A percentile compares a stretch with the other conserved stretches of the same genome.
These are phyloP conservation scores for Syngnathus scovelli DNA, from an alignment of 2,113 vertebrate genomes.

Conservation along the genomic window DNA sequence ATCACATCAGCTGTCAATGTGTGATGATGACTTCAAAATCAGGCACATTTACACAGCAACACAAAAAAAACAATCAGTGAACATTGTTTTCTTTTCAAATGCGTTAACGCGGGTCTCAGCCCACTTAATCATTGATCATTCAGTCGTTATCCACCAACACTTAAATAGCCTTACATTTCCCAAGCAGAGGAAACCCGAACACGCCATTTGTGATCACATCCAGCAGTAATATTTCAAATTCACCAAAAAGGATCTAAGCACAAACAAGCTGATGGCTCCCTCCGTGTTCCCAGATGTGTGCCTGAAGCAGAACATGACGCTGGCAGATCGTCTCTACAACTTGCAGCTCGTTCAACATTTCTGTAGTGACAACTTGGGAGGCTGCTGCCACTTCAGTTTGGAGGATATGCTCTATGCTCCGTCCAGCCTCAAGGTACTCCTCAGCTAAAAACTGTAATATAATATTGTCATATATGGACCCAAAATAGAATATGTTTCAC, in stretches of 20 bases:
- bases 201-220: not conserved
- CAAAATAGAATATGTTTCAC: too few species aligned
- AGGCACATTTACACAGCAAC: conserved; percentile 4
- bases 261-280: conserved; percentile 26
- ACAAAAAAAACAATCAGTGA: conserved; percentile 26
- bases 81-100: conserved; percentile 3
- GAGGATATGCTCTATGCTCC: conserved; percentile 96
- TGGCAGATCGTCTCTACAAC: conserved; percentile 92
- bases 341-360: conserved; percentile 92
- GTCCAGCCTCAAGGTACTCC: conserved; percentile 87
- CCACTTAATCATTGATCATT: conserved; percentile 8
- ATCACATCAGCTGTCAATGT: conserved; percentile 19
- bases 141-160: not conserved
- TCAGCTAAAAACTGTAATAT: not conserved
- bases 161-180: conserved; percentile 8
- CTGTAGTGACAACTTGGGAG: conserved; percentile 89
- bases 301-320: conserved; percentile 91
- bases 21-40: not conserved
- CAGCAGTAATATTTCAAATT: not conserved
- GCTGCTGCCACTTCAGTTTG: conserved; percentile 89
- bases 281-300: conserved; percentile 79
- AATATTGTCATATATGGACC: too few species aligned
- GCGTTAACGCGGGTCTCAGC: conserved; percentile 6
- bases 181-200: not conserved
- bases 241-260: not conserved